A percentile compares a stretch with the other conserved stretches of the same genome.
Conservation (phyloP, 2,888 invertebrate genomes). For the Tenodera sinensis region DNA sequence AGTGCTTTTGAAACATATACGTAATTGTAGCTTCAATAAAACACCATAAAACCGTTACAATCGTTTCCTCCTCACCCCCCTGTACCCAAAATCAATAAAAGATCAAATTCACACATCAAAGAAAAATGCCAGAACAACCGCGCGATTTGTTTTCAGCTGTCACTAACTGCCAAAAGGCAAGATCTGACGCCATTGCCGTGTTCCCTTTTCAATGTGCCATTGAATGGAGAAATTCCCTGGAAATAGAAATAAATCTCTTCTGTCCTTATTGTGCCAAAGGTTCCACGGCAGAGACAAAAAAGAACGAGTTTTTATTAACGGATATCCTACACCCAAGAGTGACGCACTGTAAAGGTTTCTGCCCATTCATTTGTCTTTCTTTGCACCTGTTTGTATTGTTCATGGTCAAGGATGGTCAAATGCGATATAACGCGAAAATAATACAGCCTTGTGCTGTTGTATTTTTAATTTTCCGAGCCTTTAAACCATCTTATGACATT, state of each 20-base stretch:
- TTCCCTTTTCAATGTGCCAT: not conserved
- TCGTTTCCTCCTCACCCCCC: not conserved
- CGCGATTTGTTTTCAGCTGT: not conserved
- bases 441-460: no score
- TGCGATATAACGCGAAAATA: no score
- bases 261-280: not conserved
- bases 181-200: not conserved
- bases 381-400: not conserved
- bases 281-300: not conserved
- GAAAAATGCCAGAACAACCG: not conserved
- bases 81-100: not conserved
- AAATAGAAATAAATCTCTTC: not conserved
- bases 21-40: not conserved
- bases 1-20: not conserved
- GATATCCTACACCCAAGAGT: not conserved
- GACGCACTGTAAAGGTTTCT: not conserved
- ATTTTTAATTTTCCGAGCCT: no score
- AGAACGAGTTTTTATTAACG: not conserved
- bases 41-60: not conserved
- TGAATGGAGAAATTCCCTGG: not conserved
- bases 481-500: no score
- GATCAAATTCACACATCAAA: not conserved
- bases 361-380: not conserved
- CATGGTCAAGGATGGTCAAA: not conserved
- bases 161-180: not conserved